Conservation (phyloP, 2,888 invertebrate genomes). For the Sinotaia quadrata region DNA sequence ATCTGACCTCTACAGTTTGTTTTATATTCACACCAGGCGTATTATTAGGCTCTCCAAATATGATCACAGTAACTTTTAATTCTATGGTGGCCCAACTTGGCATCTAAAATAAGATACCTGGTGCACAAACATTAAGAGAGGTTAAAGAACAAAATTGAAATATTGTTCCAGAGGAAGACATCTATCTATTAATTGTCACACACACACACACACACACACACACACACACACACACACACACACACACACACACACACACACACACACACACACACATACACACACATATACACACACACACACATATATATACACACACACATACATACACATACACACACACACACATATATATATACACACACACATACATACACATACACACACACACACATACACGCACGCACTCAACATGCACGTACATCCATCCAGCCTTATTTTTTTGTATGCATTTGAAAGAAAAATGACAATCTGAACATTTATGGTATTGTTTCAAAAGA, state of each 20-base stretch:
- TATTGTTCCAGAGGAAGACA: not conserved
- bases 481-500: too few species aligned
- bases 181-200: not conserved
- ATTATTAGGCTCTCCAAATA: too few species aligned
- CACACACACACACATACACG: slow-evolving; percentile 3
- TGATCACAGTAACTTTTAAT: too few species aligned
- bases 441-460: too few species aligned
- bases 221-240: slow-evolving; percentile 14
- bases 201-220: too few species aligned
- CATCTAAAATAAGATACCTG: not conserved
- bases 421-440: not conserved
- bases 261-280: slow-evolving; percentile 14
- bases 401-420: not conserved
- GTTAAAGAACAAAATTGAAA: not conserved
- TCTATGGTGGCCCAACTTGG: not conserved
- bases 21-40: too few species aligned
- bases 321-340: slow-evolving; percentile 2
- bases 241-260: slow-evolving; percentile 13
- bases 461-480: too few species aligned
- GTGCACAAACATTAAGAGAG: not conserved
- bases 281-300: slow-evolving; percentile 7
- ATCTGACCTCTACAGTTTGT: too few species aligned
- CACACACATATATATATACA: not conserved
- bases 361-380: slow-evolving; percentile 1
- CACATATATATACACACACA: slow-evolving; percentile 1